Evolutionary conservation across 2,888 invertebrate genomes (phyloP).

Genomic region (Drosophila longiperda): DNA sequence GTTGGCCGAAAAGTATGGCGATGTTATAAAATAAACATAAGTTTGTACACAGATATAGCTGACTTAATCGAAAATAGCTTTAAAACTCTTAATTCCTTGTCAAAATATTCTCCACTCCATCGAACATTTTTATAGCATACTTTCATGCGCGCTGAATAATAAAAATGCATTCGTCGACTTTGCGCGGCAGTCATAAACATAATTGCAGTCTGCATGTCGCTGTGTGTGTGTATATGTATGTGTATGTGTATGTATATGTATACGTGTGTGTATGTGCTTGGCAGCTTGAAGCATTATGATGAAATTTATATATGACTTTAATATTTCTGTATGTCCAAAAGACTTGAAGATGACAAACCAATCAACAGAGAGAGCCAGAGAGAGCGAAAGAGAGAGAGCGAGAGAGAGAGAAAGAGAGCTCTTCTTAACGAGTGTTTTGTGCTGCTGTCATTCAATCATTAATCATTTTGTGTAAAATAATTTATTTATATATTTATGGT

Average conservation of each 20-base stretch:
- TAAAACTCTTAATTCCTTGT: background rate
- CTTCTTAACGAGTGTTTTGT: constrained; percentile 2
- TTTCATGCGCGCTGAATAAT: constrained; percentile 50
- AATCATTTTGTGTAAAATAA: background rate
- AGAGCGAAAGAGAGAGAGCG: background rate
- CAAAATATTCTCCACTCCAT: background rate
- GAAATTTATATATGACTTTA: constrained; percentile 41
- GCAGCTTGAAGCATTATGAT: constrained; percentile 37
- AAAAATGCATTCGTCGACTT: constrained; percentile 48
- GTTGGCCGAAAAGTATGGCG: background rate
- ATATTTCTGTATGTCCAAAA: constrained; percentile 41
- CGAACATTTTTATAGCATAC: constrained; percentile 47
- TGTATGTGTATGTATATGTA: background rate
- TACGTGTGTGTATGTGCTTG: constrained; percentile 2
- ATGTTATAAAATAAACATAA: background rate
- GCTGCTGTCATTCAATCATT: background rate
- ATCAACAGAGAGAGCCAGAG: constrained; percentile 23
- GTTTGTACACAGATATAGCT: background rate
- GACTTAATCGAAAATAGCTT: background rate
- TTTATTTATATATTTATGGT: background rate
- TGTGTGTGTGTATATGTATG: background rate
- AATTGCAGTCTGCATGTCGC: constrained; percentile 47
- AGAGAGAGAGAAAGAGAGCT: background rate
- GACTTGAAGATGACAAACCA: constrained; percentile 42
- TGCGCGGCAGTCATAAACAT: constrained; percentile 46